These are phyloP conservation scores for Hirtodrosophila confusa DNA, from an alignment of 2,888 invertebrate genomes.

Conservation along the genomic window DNA sequence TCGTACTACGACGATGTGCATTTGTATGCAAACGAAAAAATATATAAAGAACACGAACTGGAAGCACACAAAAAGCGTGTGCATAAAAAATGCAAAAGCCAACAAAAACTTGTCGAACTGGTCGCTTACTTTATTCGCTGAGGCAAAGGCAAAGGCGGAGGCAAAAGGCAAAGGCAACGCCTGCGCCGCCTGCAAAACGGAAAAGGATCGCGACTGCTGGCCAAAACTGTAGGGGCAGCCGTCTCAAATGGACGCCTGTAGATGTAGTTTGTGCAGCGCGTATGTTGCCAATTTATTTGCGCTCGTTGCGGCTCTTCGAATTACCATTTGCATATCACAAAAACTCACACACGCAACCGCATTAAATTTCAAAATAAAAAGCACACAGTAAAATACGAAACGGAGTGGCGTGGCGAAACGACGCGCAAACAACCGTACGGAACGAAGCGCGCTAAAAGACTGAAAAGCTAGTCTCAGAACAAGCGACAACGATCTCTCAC, in stretches of 20 bases:
- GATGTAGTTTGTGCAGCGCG: constrained; percentile 43
- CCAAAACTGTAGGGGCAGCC: constrained; percentile 17
- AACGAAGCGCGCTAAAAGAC: constrained; percentile 55
- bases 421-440: constrained; percentile 48
- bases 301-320: constrained; percentile 59
- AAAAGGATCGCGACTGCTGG: constrained; percentile 45
- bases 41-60: constrained; percentile 45
- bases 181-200: constrained; percentile 38
- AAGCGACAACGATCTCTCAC: constrained; percentile 11
- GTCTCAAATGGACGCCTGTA: no score
- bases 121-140: constrained; percentile 61
- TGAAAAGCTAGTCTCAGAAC: constrained; percentile 58
- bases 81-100: constrained; percentile 73
- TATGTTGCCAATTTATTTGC: constrained; percentile 58
- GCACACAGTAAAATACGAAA: constrained; percentile 42
- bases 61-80: constrained; percentile 52
- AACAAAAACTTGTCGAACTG: constrained; percentile 81
- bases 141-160: constrained; percentile 20
- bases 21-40: constrained; percentile 62
- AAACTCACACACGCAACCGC: constrained; percentile 43
- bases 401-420: neutral
- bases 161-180: constrained; percentile 31
- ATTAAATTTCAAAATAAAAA: constrained; percentile 36
- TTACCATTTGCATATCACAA: constrained; percentile 70
- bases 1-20: constrained; percentile 29